These are phyloP conservation scores for Diabrotica balteata DNA, from an alignment of 2,888 invertebrate genomes.

Conservation along the genomic window DNA sequence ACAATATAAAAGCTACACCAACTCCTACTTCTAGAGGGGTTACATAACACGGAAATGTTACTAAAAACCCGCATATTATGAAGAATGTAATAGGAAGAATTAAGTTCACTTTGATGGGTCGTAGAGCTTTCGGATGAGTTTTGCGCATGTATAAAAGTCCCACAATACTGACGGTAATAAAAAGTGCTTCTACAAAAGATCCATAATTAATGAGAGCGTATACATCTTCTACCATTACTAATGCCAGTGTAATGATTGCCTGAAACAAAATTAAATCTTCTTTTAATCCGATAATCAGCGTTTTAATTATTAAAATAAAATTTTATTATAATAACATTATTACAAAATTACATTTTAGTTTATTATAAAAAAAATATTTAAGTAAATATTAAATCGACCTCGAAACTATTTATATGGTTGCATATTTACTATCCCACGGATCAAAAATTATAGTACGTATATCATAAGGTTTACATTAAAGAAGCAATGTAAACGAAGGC, in stretches of 20 bases:
- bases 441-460: too few species aligned
- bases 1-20: conserved; percentile 78
- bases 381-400: too few species aligned
- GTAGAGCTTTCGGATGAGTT: conserved; percentile 75
- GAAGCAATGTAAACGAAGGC: too few species aligned
- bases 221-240: conserved; percentile 83
- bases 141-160: conserved; percentile 85
- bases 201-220: conserved; percentile 90
- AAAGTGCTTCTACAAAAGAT: conserved; percentile 91
- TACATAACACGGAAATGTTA: conserved; percentile 81
- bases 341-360: not conserved
- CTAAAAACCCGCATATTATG: conserved; percentile 76
- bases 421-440: too few species aligned
- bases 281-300: conserved; percentile 5
- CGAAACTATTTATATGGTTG: too few species aligned
- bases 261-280: conserved; percentile 58
- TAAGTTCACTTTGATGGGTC: conserved; percentile 81
- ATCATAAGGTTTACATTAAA: too few species aligned
- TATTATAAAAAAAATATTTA: too few species aligned
- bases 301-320: not conserved
- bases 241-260: conserved; percentile 83
- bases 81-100: conserved; percentile 79
- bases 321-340: not conserved
- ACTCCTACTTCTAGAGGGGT: conserved; percentile 82
- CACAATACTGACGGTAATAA: conserved; percentile 85